A percentile compares a stretch with the other conserved stretches of the same genome.
phyloP scores from a whole-genome alignment of 92 coral and sea anemone species.

The Parazoanthus swiftii region DNA sequence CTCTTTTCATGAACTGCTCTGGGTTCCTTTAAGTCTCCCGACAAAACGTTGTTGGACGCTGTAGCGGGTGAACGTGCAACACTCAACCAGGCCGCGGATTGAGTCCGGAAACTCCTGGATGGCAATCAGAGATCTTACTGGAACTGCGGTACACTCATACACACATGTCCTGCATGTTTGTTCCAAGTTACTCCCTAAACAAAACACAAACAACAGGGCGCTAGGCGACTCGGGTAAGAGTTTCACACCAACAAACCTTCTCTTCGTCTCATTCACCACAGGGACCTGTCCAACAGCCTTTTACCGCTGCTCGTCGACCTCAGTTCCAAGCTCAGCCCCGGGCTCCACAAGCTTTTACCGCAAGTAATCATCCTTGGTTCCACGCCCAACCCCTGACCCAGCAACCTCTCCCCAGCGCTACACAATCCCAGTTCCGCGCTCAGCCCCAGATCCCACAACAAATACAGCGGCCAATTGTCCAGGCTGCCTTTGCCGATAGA shows the following conservation, averaged over 20 bases:
- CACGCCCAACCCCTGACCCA: background rate
- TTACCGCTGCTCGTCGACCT: background rate
- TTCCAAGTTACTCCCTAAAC: background rate
- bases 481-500: background rate
- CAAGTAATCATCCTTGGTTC: background rate
- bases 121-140: too few species aligned
- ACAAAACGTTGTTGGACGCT: too few species aligned
- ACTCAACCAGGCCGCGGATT: too few species aligned
- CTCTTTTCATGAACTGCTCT: too few species aligned
- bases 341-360: background rate
- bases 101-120: too few species aligned
- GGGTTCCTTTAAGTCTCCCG: too few species aligned
- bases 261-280: background rate
- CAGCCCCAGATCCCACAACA: constrained; percentile 5
- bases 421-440: background rate
- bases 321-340: constrained; percentile 18
- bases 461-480: background rate
- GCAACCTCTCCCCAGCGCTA: background rate
- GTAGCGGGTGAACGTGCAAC: too few species aligned
- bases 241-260: too few species aligned
- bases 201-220: background rate
- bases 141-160: too few species aligned
- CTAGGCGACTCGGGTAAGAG: background rate
- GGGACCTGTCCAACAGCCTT: background rate
- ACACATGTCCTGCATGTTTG: background rate